Conservation (phyloP, 2,797 vertebrate species). For the Zenarchopterus dispar region DNA sequence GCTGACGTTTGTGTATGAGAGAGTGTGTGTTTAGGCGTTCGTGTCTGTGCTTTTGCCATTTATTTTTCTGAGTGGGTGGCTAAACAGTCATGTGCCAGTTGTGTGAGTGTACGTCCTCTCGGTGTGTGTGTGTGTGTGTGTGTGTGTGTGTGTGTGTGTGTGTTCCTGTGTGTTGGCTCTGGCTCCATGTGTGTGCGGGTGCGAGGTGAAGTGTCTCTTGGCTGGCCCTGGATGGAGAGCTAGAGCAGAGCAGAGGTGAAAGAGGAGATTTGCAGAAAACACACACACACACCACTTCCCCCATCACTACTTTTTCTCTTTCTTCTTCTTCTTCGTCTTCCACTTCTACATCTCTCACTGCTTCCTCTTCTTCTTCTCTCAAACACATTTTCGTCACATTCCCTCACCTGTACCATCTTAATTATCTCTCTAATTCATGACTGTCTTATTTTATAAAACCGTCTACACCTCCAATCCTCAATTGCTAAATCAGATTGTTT, state of each 20-base stretch:
- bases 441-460: slow-evolving; percentile 23
- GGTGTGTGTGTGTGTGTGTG: slow-evolving; percentile 15
- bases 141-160: slow-evolving; percentile 30
- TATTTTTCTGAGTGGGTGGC: slow-evolving; percentile 80
- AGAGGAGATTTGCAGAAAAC: slow-evolving; percentile 84
- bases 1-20: slow-evolving; percentile 15
- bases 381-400: not conserved
- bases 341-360: slow-evolving; percentile 42
- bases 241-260: slow-evolving; percentile 82
- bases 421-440: slow-evolving; percentile 17
- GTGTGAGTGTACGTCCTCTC: slow-evolving; percentile 29
- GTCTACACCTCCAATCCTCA: slow-evolving; percentile 18
- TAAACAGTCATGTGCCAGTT: slow-evolving; percentile 72
- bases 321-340: slow-evolving; percentile 47
- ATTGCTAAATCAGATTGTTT: slow-evolving; percentile 32
- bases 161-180: slow-evolving; percentile 64
- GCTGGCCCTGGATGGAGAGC: slow-evolving; percentile 79
- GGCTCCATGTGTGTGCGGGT: slow-evolving; percentile 82
- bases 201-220: slow-evolving; percentile 83
- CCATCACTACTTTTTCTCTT: slow-evolving; percentile 76
- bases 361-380: slow-evolving; percentile 10
- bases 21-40: slow-evolving; percentile 44
- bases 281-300: slow-evolving; percentile 86
- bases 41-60: slow-evolving; percentile 67
- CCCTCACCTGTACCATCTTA: slow-evolving; percentile 22